phyloP scores from a whole-genome alignment of 2,888 invertebrate species.

The Steinernema scapterisci region DNA sequence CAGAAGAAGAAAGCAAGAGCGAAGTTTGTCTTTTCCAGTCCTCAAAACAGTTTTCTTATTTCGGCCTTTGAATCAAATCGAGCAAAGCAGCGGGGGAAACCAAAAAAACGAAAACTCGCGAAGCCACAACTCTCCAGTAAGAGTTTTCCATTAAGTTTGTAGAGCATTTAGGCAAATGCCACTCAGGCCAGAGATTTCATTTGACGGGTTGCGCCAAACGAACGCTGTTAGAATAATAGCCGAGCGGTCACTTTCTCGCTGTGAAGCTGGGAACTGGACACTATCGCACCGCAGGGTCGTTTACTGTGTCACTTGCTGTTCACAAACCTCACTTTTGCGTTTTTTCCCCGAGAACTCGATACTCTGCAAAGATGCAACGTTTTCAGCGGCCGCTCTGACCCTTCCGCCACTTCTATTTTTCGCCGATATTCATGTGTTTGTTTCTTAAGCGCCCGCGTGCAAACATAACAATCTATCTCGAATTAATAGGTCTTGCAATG shows the following conservation, averaged over 20 bases:
- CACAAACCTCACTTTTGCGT: not conserved
- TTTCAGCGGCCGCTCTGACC: not conserved
- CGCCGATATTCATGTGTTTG: not conserved
- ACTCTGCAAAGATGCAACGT: not conserved
- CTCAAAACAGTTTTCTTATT: not conserved
- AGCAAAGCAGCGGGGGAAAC: no score
- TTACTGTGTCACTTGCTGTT: conserved; percentile 2
- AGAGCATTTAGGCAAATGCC: not conserved
- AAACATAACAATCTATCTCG: not conserved
- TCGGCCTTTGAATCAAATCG: not conserved
- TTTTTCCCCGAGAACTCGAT: not conserved
- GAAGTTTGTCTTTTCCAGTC: not conserved
- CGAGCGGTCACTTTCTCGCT: not conserved
- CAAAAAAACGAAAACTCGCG: no score
- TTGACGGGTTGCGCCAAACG: not conserved
- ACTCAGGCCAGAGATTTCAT: not conserved
- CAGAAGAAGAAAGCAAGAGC: not conserved
- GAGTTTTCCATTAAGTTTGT: not conserved
- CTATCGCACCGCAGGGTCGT: not conserved
- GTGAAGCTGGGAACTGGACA: conserved; percentile 3
- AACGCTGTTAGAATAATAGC: not conserved
- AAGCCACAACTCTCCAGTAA: no score
- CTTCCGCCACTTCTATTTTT: not conserved
- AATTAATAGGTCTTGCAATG: not conserved
- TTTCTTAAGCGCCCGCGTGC: not conserved